phyloP scores from a whole-genome alignment of 2,888 invertebrate species.

The Pseudanteris insignis region DNA sequence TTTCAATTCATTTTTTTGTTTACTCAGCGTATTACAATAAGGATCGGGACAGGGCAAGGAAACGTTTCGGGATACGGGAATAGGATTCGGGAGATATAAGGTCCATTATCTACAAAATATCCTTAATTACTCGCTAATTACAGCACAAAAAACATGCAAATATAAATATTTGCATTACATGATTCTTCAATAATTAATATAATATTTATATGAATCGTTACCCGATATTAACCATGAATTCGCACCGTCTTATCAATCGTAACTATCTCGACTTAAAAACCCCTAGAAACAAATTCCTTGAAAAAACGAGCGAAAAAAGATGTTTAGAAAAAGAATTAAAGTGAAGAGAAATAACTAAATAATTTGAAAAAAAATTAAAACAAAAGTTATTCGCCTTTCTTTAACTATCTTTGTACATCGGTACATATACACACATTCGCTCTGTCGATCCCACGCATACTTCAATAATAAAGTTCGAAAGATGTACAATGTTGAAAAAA shows the following conservation, averaged over 20 bases:
- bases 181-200: constrained; percentile 55
- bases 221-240: constrained; percentile 50
- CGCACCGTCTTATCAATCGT: constrained; percentile 25
- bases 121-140: constrained; percentile 66
- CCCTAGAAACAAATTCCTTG: constrained; percentile 12
- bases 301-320: too few relatives aligned
- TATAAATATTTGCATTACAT: constrained; percentile 66
- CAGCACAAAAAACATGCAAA: constrained; percentile 66
- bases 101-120: constrained; percentile 65
- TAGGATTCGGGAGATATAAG: constrained; percentile 1
- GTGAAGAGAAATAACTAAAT: background rate
- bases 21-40: constrained; percentile 27
- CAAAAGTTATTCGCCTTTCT: constrained; percentile 13
- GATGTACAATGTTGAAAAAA: background rate
- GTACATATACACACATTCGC: constrained; percentile 36
- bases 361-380: constrained; percentile 7
- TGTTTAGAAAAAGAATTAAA: constrained; percentile 6
- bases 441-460: constrained; percentile 6
- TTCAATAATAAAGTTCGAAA: constrained; percentile 1
- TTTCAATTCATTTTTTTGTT: constrained; percentile 5
- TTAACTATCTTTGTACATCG: constrained; percentile 33
- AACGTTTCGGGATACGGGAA: constrained; percentile 7
- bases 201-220: constrained; percentile 62
- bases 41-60: constrained; percentile 5
- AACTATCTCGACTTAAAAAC: constrained; percentile 26